Evolutionary conservation across 1,140 invertebrate species (phyloP).

Genomic region (Reticulitermes speratus): DNA sequence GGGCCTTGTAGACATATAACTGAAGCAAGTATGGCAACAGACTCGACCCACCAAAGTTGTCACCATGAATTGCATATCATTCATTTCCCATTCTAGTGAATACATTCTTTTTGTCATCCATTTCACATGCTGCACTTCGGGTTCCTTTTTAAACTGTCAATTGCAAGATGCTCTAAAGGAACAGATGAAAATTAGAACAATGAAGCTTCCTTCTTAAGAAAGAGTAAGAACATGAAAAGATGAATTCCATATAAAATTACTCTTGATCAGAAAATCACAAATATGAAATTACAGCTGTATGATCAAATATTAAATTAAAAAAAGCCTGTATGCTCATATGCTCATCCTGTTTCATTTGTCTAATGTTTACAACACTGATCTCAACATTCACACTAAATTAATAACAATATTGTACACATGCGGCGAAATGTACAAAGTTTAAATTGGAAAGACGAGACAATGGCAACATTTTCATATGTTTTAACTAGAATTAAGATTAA

Average conservation of each 20-base stretch:
- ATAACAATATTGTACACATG: not conserved
- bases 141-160: too few species aligned
- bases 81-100: too few species aligned
- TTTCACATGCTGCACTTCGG: too few species aligned
- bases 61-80: too few species aligned
- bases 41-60: too few species aligned
- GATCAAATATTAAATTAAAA: not conserved
- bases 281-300: not conserved
- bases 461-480: not conserved
- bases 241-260: not conserved
- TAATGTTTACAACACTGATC: slow-evolving; percentile 15
- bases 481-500: not conserved
- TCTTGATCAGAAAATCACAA: not conserved
- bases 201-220: not conserved
- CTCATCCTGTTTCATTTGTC: not conserved
- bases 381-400: not conserved
- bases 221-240: not conserved
- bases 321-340: not conserved
- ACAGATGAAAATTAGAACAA: too few species aligned
- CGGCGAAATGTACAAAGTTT: not conserved
- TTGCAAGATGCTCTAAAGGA: too few species aligned
- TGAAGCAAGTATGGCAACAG: too few species aligned
- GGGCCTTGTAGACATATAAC: too few species aligned
- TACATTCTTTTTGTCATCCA: too few species aligned
- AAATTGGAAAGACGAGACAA: slow-evolving; percentile 2